Percentiles rank a stretch among this genome's conserved stretches.
phyloP scores from a whole-genome alignment of 35 echinoderm and acorn worm genomes.

The Apostichopus japonicus region DNA sequence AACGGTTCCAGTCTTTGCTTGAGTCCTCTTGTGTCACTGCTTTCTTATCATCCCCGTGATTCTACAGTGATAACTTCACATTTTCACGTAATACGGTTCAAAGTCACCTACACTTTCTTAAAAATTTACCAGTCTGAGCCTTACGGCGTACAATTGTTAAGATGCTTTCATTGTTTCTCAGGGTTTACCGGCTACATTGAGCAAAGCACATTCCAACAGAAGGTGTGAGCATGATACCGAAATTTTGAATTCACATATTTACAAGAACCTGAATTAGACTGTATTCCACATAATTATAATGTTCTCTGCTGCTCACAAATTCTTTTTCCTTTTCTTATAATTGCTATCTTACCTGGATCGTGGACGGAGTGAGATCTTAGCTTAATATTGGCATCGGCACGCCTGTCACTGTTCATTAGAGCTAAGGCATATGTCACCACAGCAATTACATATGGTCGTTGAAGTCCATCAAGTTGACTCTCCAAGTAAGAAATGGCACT shows the following conservation, averaged over 20 bases:
- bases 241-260: neutral
- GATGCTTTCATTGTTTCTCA: neutral
- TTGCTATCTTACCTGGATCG: neutral
- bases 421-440: neutral
- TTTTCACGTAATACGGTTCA: too few species aligned
- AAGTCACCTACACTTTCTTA: too few species aligned
- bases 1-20: too few species aligned
- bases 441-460: neutral
- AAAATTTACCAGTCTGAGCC: too few species aligned
- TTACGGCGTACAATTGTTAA: neutral
- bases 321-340: neutral
- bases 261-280: neutral
- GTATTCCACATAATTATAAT: neutral
- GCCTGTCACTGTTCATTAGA: neutral
- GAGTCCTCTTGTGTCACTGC: too few species aligned
- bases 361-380: neutral
- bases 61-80: too few species aligned
- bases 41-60: too few species aligned
- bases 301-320: neutral
- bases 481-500: neutral
- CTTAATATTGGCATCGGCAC: neutral
- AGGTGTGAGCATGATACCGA: neutral
- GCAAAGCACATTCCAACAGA: too few species aligned
- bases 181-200: neutral
- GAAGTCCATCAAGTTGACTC: neutral